A percentile compares a stretch with the other conserved stretches of the same genome.
phyloP scores from a whole-genome alignment of 2,888 invertebrate species.

The Phorcus lineatus region DNA sequence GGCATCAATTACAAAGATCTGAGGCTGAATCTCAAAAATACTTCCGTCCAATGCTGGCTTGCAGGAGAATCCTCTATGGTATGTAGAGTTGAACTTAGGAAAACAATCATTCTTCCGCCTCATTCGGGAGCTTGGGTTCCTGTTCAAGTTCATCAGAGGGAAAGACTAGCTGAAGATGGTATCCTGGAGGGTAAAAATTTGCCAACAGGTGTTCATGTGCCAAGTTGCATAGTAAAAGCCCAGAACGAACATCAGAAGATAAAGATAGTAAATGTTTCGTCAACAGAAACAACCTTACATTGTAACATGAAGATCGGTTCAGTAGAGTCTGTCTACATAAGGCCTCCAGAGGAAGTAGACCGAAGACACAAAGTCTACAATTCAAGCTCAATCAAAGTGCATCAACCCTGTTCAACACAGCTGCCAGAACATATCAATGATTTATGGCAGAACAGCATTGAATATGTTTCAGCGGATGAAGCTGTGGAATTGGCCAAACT shows the following conservation, averaged over 20 bases:
- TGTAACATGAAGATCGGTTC: not conserved
- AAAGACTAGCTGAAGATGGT: not conserved
- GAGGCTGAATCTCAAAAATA: not conserved
- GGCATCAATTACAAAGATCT: not conserved
- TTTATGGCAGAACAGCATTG: not conserved
- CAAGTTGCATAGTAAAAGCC: not conserved
- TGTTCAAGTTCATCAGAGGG: not conserved
- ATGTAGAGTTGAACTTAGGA: not conserved
- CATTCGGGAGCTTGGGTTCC: constrained; percentile 11
- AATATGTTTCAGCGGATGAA: not conserved
- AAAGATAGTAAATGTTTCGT: not conserved
- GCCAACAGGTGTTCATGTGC: not conserved
- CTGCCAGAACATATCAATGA: constrained; percentile 6
- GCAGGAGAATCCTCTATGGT: constrained; percentile 9
- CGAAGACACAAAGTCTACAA: not conserved
- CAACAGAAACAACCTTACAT: not conserved
- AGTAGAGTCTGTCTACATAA: constrained; percentile 3
- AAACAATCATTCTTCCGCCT: not conserved
- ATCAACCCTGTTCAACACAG: not conserved
- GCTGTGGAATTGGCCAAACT: not conserved
- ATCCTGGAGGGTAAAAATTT: not conserved
- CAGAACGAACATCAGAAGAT: not conserved
- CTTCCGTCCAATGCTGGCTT: constrained; percentile 12
- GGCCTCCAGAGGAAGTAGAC: not conserved
- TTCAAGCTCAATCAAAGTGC: not conserved